phyloP scores from a whole-genome alignment of 2,113 vertebrate species.

The Pseudois nayaur region DNA sequence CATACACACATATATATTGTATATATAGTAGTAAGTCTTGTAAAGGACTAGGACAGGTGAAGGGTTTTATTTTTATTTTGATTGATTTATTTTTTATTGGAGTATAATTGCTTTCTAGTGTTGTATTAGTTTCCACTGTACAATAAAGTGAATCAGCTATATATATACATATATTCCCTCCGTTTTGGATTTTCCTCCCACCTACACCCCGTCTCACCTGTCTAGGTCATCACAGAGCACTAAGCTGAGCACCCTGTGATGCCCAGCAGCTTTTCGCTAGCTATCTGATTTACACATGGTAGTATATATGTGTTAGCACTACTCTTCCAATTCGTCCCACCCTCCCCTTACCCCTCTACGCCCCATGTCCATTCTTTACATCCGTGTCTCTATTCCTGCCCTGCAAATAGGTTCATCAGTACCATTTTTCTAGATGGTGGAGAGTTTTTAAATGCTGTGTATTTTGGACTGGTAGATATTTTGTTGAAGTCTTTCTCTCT shows the following conservation, averaged over 20 bases:
- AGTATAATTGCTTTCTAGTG: neutral
- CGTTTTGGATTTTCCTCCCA: neutral
- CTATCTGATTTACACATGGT: neutral
- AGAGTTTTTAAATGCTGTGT: neutral
- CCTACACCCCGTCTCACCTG: neutral
- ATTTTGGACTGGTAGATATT: constrained; percentile 14
- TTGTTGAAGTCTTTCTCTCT: constrained; percentile 43
- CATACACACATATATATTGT: neutral
- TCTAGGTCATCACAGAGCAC: neutral
- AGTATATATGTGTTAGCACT: neutral
- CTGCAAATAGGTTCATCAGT: neutral
- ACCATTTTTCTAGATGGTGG: neutral
- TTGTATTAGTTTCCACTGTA: neutral
- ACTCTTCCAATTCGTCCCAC: neutral
- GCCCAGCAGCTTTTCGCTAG: neutral
- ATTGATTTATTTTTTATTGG: neutral
- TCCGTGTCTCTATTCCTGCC: neutral
- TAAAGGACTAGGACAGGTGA: neutral
- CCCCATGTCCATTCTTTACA: neutral
- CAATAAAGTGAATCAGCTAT: neutral
- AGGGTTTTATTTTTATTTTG: neutral
- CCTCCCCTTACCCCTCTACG: accelerated
- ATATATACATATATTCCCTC: neutral
- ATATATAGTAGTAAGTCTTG: neutral
- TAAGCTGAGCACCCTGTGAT: neutral